phyloP scores from a whole-genome alignment of 1,140 invertebrate genomes.

The Cherax destructor region DNA sequence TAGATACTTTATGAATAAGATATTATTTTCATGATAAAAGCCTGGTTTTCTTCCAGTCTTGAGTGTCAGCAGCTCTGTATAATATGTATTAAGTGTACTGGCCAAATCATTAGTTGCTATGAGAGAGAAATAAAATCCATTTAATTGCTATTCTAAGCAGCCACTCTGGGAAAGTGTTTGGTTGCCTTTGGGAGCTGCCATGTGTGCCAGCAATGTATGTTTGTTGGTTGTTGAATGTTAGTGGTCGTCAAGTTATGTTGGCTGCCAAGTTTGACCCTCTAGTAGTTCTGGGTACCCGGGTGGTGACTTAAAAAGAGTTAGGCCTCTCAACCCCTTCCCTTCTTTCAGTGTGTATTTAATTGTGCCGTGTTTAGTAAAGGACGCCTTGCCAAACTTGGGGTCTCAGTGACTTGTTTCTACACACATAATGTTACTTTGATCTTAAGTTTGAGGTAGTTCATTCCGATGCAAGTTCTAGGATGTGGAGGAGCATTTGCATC shows the following conservation, averaged over 20 bases:
- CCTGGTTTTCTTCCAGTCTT: conserved; percentile 52
- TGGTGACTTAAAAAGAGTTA: conserved; percentile 6
- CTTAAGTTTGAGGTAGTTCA: not conserved
- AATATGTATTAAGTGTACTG: conserved; percentile 49
- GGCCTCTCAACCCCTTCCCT: conserved; percentile 14
- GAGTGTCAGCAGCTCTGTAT: conserved; percentile 40
- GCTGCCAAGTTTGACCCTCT: conserved; percentile 4
- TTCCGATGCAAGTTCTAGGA: not conserved
- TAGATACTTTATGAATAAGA: conserved; percentile 64
- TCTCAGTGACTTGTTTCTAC: not conserved
- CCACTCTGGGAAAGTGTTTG: not conserved
- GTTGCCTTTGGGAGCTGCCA: not conserved
- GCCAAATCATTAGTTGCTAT: conserved; percentile 37
- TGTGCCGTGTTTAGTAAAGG: conserved; percentile 28
- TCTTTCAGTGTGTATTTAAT: conserved; percentile 24
- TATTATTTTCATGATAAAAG: conserved; percentile 60
- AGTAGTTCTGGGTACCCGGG: conserved; percentile 7
- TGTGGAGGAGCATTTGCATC: conserved; percentile 5
- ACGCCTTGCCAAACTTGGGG: not conserved
- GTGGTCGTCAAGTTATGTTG: not conserved
- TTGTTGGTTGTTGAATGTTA: conserved; percentile 4
- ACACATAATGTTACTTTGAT: not conserved
- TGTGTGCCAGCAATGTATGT: conserved; percentile 9
- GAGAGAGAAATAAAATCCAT: not conserved
- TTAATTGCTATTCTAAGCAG: not conserved